Evolutionary conservation across 2,797 vertebrate species (phyloP).

Genomic region (Platyrinchus mystaceus): DNA sequence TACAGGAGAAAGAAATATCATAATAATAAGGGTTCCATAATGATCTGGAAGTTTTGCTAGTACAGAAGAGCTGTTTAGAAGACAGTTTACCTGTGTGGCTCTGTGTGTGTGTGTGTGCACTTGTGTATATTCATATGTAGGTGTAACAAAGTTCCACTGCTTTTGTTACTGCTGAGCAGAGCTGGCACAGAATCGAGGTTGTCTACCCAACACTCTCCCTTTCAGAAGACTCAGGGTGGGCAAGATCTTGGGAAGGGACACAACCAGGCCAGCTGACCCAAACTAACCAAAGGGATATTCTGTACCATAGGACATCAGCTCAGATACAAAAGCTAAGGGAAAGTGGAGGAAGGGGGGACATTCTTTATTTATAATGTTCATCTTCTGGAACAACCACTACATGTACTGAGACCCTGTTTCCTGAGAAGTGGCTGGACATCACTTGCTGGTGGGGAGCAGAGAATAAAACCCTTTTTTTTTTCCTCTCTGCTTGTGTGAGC

Average conservation of each 20-base stretch:
- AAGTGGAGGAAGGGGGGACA: not conserved
- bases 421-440: not conserved
- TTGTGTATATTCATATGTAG: too few species aligned
- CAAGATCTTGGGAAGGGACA: not conserved
- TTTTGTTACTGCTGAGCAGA: not conserved
- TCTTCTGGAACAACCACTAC: not conserved
- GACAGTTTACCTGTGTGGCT: not conserved
- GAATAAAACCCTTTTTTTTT: not conserved
- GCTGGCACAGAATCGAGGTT: not conserved
- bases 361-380: not conserved
- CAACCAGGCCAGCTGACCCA: not conserved
- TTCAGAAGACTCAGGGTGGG: too few species aligned
- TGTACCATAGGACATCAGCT: not conserved
- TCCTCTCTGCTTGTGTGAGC: not conserved
- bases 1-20: not conserved
- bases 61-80: not conserved
- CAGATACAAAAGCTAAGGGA: not conserved
- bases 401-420: not conserved
- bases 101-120: accelerated
- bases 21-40: not conserved
- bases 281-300: not conserved
- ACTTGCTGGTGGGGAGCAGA: not conserved
- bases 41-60: not conserved
- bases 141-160: too few species aligned
- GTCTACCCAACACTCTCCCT: not conserved